Base-by-base conservation (phyloP, 2,888 invertebrate genomes). In the Pseudanteris insignis region DNA sequence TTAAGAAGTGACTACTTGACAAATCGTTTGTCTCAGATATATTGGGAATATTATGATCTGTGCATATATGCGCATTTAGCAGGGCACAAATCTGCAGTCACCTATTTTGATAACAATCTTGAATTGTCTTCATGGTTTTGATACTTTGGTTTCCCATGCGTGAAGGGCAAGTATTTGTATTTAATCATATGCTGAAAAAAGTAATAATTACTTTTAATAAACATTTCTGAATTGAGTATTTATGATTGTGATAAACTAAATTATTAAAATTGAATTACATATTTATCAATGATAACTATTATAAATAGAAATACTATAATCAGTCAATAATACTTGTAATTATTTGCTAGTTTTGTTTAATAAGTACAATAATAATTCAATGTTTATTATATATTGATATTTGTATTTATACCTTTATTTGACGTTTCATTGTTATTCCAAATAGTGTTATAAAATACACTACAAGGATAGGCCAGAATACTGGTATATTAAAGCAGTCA, bases 401-500 rank as follows among this genome's bases (percentile, higher is more conserved):
- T n/a, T n/a, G n/a, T n/a, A n/a, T n/a, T n/a, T n/a, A n/a, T 82
- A 96, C 96, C 90, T 92, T 97, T 75, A 99, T 99, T 86, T 99
- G 99, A 76, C 97, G 88, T 84, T 98, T 99, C 98, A 99, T 98
- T 54, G 99, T 99, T 78, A 99, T 93, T 83, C 94, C 92, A 83
- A 98, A 94, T 70, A 99, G 84, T 54, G 97, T 95, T 78, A 99
- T 92, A 83, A 99, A 99, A 84, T 99, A 99, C 92, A 99, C 94
- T 74, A 99, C 96, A 80, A 99, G 86, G 75, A 99, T 99, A 59
- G 99, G 99, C 99, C 99, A 99, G 83, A 99, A 99, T 74, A 99
- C 99, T 78, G 99, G 99, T 81, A 99, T 91, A 85, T 99, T 96
- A 82, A 98, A 96, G 73, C 92, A 90, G 76, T 98, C 96, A 81